Base-by-base conservation (phyloP, 37 sponge, comb jelly and placozoan genomes). In the Trichoplax adhaerens region DNA sequence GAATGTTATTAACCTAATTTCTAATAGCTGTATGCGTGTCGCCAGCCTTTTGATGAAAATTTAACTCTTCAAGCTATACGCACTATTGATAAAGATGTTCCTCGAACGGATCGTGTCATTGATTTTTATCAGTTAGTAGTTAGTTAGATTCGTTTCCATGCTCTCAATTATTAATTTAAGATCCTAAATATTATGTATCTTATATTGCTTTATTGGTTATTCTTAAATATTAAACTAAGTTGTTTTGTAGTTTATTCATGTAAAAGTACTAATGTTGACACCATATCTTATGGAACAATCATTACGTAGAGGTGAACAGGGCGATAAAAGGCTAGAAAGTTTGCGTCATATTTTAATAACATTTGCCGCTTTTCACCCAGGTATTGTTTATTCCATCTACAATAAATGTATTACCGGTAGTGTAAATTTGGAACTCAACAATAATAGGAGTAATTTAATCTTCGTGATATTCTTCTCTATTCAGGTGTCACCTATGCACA, bases 401-500 rank as follows among this genome's bases (percentile, higher is more conserved):
- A 29, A 29, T 29, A 29, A 29, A 29, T 29, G 0, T 29, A 29
- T 29, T 29, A 29, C 29, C 29, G 29, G 29, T 29, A 29, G 29
- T 29, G 29, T 29, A 29, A 29, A 29, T 29, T 12, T 12, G 12
- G 12, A 12, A 12, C 12, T 60, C 12, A 60, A 12, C 12, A 60
- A 60, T 12, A 60, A 12, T 12, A 12, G 62, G 12, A 12, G 62
- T 12, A 60, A 8, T 12, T 12, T 60, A 12, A 12, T 60, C 10
- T 60, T 29, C 61, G 58, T 71, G 64, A 12, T 55, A 50, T 56
- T 55, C 6, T 5, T 60, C 5, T 62, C 5, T 6, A 8, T 5
- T 12, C 29, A 88, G 93, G 85, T 46, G 56, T 92, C 29, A 77
- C 81, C 48, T 93, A 93, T 64, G 73, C 72, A 10, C 94, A 93